These are phyloP conservation scores for Drosophila sechellia DNA, from an alignment of 1,140 invertebrate genomes.

Conservation along the genomic window DNA sequence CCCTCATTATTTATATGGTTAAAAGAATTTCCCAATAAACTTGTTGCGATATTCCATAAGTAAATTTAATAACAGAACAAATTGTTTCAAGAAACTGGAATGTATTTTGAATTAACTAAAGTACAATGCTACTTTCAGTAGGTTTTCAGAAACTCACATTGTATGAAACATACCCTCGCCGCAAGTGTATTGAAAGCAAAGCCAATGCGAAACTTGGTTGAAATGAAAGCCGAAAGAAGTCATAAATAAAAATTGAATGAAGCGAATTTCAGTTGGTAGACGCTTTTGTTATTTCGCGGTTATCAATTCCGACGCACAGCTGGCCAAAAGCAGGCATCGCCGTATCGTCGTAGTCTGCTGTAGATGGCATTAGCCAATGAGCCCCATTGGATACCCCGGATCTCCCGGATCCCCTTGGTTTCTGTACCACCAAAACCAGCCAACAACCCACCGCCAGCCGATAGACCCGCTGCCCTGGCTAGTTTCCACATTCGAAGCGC, in stretches of 20 bases:
- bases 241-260: conserved; percentile 67
- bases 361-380: conserved; percentile 72
- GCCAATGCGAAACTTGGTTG: conserved; percentile 37
- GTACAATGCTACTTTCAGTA: neutral
- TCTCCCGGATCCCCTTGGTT: neutral
- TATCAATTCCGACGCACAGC: conserved; percentile 76
- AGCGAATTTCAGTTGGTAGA: conserved; percentile 62
- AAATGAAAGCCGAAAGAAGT: conserved; percentile 54
- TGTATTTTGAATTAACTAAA: neutral
- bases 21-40: no score
- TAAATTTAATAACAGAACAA: no score
- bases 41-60: neutral
- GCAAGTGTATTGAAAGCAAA: conserved; percentile 20
- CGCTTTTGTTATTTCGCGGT: conserved; percentile 81
- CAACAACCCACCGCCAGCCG: neutral
- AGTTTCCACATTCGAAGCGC: conserved; percentile 75
- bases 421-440: neutral
- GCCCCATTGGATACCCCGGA: neutral
- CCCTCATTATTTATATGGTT: neutral
- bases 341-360: conserved; percentile 17
- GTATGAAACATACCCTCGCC: neutral
- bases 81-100: neutral
- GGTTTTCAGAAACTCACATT: neutral
- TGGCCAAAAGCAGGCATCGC: conserved; percentile 49
- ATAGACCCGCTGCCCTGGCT: conserved; percentile 10